Evolutionary conservation across 1,140 invertebrate species (phyloP).

Genomic region (Zaprionus kolodkinae): DNA sequence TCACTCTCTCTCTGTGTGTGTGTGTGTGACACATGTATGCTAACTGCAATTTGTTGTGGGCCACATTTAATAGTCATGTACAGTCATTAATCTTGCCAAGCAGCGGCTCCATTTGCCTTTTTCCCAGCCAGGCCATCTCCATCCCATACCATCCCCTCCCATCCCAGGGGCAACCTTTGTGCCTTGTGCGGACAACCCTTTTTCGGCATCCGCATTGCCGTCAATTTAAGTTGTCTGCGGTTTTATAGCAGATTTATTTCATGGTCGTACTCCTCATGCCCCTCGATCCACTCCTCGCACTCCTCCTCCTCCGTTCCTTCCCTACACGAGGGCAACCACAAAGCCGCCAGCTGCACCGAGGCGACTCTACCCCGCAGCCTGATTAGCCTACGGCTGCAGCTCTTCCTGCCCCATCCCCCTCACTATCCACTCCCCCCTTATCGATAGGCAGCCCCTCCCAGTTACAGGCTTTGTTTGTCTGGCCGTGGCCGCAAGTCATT

Average conservation of each 20-base stretch:
- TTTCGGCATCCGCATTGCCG: slow-evolving; percentile 14
- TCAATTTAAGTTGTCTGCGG: slow-evolving; percentile 43
- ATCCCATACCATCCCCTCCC: not conserved
- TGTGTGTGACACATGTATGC: slow-evolving; percentile 7
- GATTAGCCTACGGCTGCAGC: slow-evolving; percentile 8
- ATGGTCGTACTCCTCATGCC: slow-evolving; percentile 3
- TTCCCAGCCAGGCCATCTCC: too few relatives aligned
- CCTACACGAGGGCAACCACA: slow-evolving; percentile 29
- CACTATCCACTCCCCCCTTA: not conserved
- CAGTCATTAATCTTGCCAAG: slow-evolving; percentile 27
- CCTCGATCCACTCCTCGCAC: not conserved
- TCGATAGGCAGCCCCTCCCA: not conserved
- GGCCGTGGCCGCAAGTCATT: slow-evolving; percentile 52
- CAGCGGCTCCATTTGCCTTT: not conserved
- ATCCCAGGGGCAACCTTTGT: not conserved
- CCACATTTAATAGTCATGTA: slow-evolving; percentile 15
- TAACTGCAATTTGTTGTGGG: slow-evolving; percentile 25
- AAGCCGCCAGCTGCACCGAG: slow-evolving; percentile 29
- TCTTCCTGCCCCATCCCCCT: not conserved
- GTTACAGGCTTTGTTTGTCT: slow-evolving; percentile 10
- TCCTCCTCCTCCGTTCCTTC: not conserved
- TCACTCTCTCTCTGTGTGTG: not conserved
- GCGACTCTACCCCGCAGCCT: not conserved
- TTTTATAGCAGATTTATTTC: slow-evolving; percentile 44
- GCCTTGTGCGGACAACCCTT: slow-evolving; percentile 5